A percentile compares a stretch with the other conserved stretches of the same genome.
Conservation (phyloP, 2,113 vertebrate species). For the Aix galericulata region DNA sequence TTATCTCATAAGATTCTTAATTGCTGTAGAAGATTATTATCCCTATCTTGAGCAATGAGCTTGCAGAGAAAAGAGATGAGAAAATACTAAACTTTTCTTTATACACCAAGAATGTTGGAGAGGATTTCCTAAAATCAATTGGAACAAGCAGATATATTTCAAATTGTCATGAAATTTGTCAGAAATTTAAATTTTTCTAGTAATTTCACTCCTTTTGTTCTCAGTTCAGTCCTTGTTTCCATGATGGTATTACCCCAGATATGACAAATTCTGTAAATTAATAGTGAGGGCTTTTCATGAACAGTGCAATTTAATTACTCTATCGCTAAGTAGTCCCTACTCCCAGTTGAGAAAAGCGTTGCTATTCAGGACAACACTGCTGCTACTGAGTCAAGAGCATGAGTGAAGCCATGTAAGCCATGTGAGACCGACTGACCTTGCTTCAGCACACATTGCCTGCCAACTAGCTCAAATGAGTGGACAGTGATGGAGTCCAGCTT, state of each 20-base stretch:
- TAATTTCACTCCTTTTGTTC: slow-evolving; percentile 15
- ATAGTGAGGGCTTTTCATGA: slow-evolving; percentile 31
- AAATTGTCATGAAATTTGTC: background rate
- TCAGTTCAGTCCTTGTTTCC: slow-evolving; percentile 9
- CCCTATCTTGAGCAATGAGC: background rate
- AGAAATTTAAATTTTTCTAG: background rate
- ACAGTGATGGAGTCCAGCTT: background rate
- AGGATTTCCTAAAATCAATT: background rate
- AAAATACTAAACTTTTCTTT: background rate
- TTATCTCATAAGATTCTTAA: background rate
- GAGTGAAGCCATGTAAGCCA: rapidly evolving
- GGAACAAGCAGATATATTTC: background rate
- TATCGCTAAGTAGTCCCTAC: background rate
- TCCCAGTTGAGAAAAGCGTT: slow-evolving; percentile 26
- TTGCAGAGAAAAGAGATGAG: background rate
- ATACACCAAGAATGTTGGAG: background rate
- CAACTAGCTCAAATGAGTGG: background rate
- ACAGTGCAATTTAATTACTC: slow-evolving; percentile 12
- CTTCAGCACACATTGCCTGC: background rate
- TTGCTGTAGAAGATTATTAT: background rate
- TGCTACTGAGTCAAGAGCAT: background rate
- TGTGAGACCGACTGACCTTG: background rate
- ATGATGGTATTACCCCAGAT: background rate
- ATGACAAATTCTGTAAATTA: background rate
- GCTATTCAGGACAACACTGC: background rate